phyloP scores from a whole-genome alignment of 2,797 vertebrate species.

The Enteromius afrohamiltoni region DNA sequence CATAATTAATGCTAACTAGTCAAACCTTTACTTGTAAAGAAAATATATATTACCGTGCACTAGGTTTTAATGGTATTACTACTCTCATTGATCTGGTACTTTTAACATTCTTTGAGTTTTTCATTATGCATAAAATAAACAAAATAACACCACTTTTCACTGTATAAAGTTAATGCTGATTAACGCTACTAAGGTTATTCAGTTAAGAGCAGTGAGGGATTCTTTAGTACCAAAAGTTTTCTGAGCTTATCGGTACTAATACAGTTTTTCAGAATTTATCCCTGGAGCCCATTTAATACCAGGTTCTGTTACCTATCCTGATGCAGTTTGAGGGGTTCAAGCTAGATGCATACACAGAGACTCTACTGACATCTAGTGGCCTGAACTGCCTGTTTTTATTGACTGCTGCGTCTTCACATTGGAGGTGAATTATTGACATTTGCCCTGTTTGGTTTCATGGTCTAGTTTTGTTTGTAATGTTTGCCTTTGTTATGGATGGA shows the following conservation, averaged over 20 bases:
- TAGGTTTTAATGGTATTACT: neutral
- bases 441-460: neutral
- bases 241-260: neutral
- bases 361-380: neutral
- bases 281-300: neutral
- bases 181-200: too few species aligned
- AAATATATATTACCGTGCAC: neutral
- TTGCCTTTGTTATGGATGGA: neutral
- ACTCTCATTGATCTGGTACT: neutral
- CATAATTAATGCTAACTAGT: neutral
- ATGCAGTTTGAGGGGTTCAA: neutral
- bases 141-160: too few species aligned
- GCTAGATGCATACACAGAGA: neutral
- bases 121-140: too few species aligned
- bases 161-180: too few species aligned
- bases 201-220: neutral
- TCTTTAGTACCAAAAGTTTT: neutral
- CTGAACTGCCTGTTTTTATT: neutral
- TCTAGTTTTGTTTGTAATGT: neutral
- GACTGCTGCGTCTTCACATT: neutral
- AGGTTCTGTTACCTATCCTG: neutral
- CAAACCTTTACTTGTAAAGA: neutral
- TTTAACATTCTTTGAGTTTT: too few species aligned
- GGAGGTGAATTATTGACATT: neutral
- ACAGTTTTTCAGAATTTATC: neutral